Evolutionary conservation across 2,888 invertebrate genomes (phyloP), one percentile per base, ranked within the genome.

Genomic region (Augochlorella aurata): DNA sequence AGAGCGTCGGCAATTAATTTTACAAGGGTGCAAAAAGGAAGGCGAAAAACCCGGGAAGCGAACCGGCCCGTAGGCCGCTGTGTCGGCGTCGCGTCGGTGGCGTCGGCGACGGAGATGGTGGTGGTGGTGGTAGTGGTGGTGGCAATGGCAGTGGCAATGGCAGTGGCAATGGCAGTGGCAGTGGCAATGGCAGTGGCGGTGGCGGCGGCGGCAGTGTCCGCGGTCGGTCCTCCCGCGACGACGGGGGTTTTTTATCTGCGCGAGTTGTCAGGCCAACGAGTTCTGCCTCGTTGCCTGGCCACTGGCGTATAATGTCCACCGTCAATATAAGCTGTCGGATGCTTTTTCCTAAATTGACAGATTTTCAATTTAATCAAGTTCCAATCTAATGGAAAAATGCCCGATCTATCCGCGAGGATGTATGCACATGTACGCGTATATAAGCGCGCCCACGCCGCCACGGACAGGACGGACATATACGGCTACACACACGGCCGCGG

Each of bases 341-440:
- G 92, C 91, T 92, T 92, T 93, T 92, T 92, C 91, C 91, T 90
- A 92, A 93, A 93, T 92, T 93, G 93, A 93, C 93, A 92, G 93
- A 93, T 93, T 93, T 93, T 93, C 93, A 92, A 93, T 93, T 93
- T 92, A 93, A 93, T 93, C 93, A 92, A 93, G 92, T 91, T 92
- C 89, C 92, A 91, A 93, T 93, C 92, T 92, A 93, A 93, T 92
- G 93, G 93, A 92, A 92, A 91, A 93, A 92, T 92, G 91, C 92
- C 90, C 89, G 91, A 90, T 92, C 92, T 91, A 92, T 93, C 92
- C 92, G 16, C 29, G 61, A 18, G 92, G 3, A 16, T 63, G 18
- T 63, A 29, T 63, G 29, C 61, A 16, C 9, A 3, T 38, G 61
- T 63, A 61, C 61, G 58, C 24, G 24, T 58, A 58, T 58, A 58